A percentile compares a stretch with the other conserved stretches of the same genome.
These are phyloP conservation scores for Zophobas morio DNA, from an alignment of 1,140 invertebrate species.

Conservation along the genomic window DNA sequence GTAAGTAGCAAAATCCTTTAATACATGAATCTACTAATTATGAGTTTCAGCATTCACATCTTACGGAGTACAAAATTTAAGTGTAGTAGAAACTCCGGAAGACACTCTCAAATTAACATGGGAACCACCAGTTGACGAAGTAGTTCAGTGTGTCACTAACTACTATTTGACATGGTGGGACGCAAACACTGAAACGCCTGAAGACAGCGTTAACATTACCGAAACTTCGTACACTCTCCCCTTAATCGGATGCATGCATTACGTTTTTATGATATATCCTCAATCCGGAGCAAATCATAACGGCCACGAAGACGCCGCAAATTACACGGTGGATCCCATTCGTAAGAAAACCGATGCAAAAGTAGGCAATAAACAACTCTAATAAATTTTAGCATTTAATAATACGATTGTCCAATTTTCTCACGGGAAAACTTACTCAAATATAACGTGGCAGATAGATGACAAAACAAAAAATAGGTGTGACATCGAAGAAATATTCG, in stretches of 20 bases:
- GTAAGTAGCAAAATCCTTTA: too few species aligned
- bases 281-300: not conserved
- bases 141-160: not conserved
- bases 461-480: slow-evolving; percentile 18
- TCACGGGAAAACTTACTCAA: not conserved
- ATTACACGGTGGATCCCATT: not conserved
- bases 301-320: not conserved
- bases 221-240: slow-evolving; percentile 1
- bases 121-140: slow-evolving; percentile 2
- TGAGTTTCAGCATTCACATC: not conserved
- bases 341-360: not conserved
- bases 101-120: slow-evolving; percentile 10
- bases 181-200: not conserved
- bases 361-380: not conserved
- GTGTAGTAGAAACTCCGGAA: not conserved
- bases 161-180: slow-evolving; percentile 15
- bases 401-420: not conserved
- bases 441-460: slow-evolving; percentile 2
- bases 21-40: too few species aligned
- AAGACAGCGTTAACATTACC: not conserved
- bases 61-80: not conserved
- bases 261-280: not conserved
- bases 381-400: not conserved
- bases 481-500: not conserved
- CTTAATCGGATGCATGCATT: slow-evolving; percentile 9